phyloP scores from a whole-genome alignment of 1,140 invertebrate genomes.

The Ctenoplectra terminalis region DNA sequence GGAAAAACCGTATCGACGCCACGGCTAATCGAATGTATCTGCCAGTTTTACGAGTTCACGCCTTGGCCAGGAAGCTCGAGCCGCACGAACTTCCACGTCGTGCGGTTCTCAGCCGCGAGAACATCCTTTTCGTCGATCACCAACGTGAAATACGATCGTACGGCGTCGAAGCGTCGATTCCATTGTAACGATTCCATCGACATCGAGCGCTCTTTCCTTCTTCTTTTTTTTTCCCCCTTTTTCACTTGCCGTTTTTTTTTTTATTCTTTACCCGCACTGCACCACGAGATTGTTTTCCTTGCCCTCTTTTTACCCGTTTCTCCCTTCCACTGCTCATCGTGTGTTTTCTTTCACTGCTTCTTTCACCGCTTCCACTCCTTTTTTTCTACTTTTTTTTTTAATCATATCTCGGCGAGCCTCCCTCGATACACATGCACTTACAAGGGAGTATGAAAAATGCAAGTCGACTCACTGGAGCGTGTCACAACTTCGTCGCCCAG shows the following conservation, averaged over 20 bases:
- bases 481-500: conserved; percentile 8
- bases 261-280: neutral
- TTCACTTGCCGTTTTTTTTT: neutral
- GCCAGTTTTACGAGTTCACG: conserved; percentile 33
- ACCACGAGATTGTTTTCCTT: conserved; percentile 36
- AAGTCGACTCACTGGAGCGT: neutral
- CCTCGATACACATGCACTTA: neutral
- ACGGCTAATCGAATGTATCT: conserved; percentile 35
- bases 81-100: neutral
- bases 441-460: conserved; percentile 16
- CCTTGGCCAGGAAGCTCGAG: neutral
- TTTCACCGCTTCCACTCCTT: neutral
- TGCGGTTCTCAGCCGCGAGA: neutral
- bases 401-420: conserved; percentile 13
- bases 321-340: no score
- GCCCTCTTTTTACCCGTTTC: neutral
- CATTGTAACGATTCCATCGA: conserved; percentile 49
- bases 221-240: neutral
- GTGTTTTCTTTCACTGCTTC: neutral
- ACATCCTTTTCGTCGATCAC: conserved; percentile 10
- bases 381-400: neutral
- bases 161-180: conserved; percentile 47
- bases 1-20: conserved; percentile 27
- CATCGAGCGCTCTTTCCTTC: conserved; percentile 17
- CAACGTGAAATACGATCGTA: conserved; percentile 46